phyloP scores from a whole-genome alignment of 2,113 vertebrate species.

The Corythornis madagascariensis region DNA sequence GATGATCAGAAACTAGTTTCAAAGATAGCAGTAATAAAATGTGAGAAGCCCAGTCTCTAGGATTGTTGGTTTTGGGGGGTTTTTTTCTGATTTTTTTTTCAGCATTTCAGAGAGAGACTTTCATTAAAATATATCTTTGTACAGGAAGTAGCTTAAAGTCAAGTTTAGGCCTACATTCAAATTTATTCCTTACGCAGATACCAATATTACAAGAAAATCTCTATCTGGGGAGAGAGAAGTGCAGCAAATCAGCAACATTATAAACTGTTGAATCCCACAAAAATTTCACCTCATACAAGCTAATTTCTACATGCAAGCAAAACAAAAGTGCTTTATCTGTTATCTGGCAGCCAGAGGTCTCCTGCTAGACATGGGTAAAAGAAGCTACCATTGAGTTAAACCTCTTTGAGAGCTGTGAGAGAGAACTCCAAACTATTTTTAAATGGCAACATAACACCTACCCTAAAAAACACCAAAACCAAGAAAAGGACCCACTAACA shows the following conservation, averaged over 20 bases:
- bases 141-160: neutral
- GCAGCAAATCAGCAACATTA: neutral
- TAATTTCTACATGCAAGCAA: rapidly evolving
- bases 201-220: neutral
- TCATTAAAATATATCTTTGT: neutral
- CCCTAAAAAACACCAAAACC: neutral
- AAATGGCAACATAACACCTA: rapidly evolving
- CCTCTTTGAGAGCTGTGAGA: neutral
- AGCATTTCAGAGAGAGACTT: neutral
- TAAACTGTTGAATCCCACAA: neutral
- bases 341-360: neutral
- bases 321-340: neutral
- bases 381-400: neutral
- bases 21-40: neutral
- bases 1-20: neutral
- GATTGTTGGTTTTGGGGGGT: neutral
- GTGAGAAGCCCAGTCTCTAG: neutral
- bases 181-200: neutral
- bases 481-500: neutral
- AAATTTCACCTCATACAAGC: neutral
- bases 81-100: neutral
- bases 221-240: rapidly evolving
- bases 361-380: neutral
- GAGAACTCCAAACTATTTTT: neutral
- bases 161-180: neutral